Base-by-base conservation (phyloP, 2,888 invertebrate species). In the Spisula subtruncata region DNA sequence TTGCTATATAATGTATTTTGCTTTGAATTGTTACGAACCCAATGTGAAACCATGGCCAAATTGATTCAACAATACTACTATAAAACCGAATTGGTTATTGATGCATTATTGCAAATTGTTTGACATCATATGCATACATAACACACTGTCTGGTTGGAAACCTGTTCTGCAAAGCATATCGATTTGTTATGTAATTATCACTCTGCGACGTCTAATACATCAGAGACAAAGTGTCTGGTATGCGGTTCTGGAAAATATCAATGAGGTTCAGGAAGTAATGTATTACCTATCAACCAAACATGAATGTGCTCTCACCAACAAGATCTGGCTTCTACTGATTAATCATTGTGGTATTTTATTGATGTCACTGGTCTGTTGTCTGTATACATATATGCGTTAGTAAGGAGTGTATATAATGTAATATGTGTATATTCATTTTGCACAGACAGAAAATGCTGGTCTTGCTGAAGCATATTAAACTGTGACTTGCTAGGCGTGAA, bases 141-240 rank as follows among this genome's bases (percentile, higher is more conserved):
- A 25, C 25, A 25, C 60, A 66, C 25, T 66, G 60, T 5, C 25
- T n/a, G 60, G 25, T n/a, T 25, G 41, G 8, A 66, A 66, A 66
- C 6, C 5, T 12, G 0, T 5, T 25, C 60, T 25, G 25, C 60
- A 1, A 6, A 66, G 25, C 6, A 25, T 25, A 66, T 66, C 25
- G 60, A 66, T 66, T 66, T 25, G 60, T 25, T 66, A 66, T 66
- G 25, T 66, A 66, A 66, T 66, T 66, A 66, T 25, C 25, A 66
- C 60, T n/a, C 20, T 25, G 25, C 25, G 60, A 66, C 25, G 25
- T 12, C 25, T 66, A 66, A 66, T 66, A 10, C 60, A 66, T n/a
- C 60, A 25, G 60, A 66, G 60, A 66, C 60, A 12, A 1, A 10
- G n/a, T 66, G 60, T 66, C 60, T 66, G 60, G n/a, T 66, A 66